Base-by-base conservation (phyloP, 30 jellyfish, hydroid and myxozoan species). In the Cassiopea xamachana region DNA sequence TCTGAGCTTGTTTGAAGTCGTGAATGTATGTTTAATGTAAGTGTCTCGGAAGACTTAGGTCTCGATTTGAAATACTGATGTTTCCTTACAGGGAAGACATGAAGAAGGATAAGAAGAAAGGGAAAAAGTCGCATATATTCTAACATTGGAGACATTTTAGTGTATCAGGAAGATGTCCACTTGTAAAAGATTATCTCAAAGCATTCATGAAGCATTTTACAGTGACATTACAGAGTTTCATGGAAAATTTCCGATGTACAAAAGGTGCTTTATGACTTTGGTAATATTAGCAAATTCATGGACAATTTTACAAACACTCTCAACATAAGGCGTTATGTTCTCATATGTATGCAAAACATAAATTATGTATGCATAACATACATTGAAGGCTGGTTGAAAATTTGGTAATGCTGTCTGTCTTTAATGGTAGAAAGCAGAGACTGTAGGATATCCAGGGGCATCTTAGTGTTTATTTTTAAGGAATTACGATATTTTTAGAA, bases 71-170 rank as follows among this genome's bases (percentile, higher is more conserved):
- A 27, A 27, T 55, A 10, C 64, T 3, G 7, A 3, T 10, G n/a
- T 68, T 50, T 60, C 18, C 16, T 68, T 43, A 39, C 68, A 88
- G 95, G 90, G 95, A 88, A 73, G 95, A 88, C 87, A 59, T 88
- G 85, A 88, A 88, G 80, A 90, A 90, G 84, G 97, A 90, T 92
- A 90, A 90, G 70, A 90, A 90, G 90, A 90, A 90, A 67, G 91
- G 85, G 18, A 90, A 90, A 72, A 90, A 90, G 71, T 80, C 91
- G 61, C 97, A 90, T 73, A 51, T 82, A 45, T 90, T 90, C 87
- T 90, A 83, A 55, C 85, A 78, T 5, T 17, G 60, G 79, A 51
- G 47, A 51, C 18, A 13, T 16, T 39, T n/a, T 71, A 71, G 80
- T 71, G 58, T 18, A 18, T 71, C 80, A 27, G 39, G 80, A 27